Evolutionary conservation across 2,888 invertebrate species (phyloP).

Genomic region (Diaperis boleti): DNA sequence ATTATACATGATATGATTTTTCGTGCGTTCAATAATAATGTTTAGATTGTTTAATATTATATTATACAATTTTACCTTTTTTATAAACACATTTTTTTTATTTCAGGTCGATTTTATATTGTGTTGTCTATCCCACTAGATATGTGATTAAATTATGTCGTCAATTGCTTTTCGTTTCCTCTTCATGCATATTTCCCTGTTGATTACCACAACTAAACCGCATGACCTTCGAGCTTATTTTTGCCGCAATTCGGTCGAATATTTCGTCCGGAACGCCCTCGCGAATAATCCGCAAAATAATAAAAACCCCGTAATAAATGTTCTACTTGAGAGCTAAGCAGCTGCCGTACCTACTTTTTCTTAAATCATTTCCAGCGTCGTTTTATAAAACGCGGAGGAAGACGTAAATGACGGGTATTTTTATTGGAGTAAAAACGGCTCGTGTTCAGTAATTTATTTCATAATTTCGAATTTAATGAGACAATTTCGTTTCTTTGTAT

Average conservation of each 20-base stretch:
- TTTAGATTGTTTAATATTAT: no score
- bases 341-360: constrained; percentile 35
- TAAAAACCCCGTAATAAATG: constrained; percentile 34
- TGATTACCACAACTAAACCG: no score
- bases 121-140: no score
- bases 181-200: no score
- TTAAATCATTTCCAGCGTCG: constrained; percentile 35
- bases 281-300: constrained; percentile 33
- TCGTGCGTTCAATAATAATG: no score
- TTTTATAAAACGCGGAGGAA: constrained; percentile 24
- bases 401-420: constrained; percentile 41
- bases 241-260: not conserved
- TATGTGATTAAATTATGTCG: no score
- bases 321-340: constrained; percentile 37
- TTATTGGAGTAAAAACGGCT: constrained; percentile 40
- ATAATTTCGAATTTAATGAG: constrained; percentile 50
- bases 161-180: no score
- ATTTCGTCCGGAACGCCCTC: constrained; percentile 4
- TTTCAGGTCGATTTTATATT: no score
- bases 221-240: no score
- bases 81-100: no score
- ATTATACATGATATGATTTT: no score
- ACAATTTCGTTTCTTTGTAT: constrained; percentile 48
- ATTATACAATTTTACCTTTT: no score
- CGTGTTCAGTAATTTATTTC: constrained; percentile 47